These are phyloP conservation scores for Phaedon cochleariae DNA, from an alignment of 2,888 invertebrate species.

Conservation along the genomic window DNA sequence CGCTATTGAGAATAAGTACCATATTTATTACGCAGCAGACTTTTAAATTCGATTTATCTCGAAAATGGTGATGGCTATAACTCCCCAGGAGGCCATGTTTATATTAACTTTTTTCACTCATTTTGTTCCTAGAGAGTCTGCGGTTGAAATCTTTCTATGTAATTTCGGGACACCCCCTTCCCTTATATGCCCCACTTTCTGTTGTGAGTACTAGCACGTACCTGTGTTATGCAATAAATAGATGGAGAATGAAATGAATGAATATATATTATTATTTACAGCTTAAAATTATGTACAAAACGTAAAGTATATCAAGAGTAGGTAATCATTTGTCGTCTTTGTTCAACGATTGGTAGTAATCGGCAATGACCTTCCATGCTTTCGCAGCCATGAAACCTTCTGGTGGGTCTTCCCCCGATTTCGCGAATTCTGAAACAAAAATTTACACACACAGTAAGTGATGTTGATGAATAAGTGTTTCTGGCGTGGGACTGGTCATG, in stretches of 20 bases:
- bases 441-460: neutral
- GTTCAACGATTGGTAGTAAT: conserved; percentile 78
- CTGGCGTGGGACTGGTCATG: neutral
- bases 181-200: too few species aligned
- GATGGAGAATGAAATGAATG: neutral
- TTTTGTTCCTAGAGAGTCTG: too few species aligned
- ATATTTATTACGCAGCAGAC: too few species aligned
- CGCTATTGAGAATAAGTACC: too few species aligned
- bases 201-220: too few species aligned
- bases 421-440: conserved; percentile 66
- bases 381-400: conserved; percentile 95
- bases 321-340: conserved; percentile 8
- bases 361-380: conserved; percentile 89
- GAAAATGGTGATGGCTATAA: too few species aligned
- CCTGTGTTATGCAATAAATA: too few species aligned
- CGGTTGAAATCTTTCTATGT: too few species aligned
- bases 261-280: neutral
- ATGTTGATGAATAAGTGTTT: neutral
- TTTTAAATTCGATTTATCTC: too few species aligned
- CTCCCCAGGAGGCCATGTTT: too few species aligned
- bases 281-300: neutral
- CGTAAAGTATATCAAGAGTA: neutral
- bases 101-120: too few species aligned
- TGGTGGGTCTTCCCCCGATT: conserved; percentile 86
- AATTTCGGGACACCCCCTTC: too few species aligned